Percentiles rank a stretch among this genome's conserved stretches.
These are phyloP conservation scores for Dicerorhinus sumatrensis DNA, from an alignment of 2,113 vertebrate genomes.

Conservation along the genomic window DNA sequence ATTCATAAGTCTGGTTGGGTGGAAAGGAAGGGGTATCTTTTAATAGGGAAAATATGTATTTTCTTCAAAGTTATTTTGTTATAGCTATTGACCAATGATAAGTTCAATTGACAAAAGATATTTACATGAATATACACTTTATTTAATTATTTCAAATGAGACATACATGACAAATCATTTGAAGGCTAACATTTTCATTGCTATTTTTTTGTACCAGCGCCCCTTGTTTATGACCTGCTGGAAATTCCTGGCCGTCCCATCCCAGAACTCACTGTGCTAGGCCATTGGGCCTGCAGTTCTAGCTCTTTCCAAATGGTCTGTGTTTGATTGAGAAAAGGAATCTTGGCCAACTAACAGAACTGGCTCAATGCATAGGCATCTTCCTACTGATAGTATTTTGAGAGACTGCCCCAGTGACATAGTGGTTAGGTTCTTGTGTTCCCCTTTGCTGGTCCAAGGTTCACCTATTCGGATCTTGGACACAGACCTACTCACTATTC, in stretches of 20 bases:
- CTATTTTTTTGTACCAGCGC: background rate
- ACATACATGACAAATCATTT: background rate
- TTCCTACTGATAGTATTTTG: background rate
- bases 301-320: background rate
- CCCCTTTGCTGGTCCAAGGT: too few relatives aligned
- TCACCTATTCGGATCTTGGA: too few relatives aligned
- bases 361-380: background rate
- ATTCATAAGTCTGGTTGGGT: background rate
- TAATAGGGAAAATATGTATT: background rate
- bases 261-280: background rate
- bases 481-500: too few relatives aligned
- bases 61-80: background rate
- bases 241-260: background rate
- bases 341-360: background rate
- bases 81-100: background rate
- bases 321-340: background rate
- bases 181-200: background rate
- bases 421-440: too few relatives aligned
- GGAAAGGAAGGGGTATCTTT: background rate
- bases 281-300: background rate
- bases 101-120: slow-evolving; percentile 35
- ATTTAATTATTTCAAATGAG: slow-evolving; percentile 45
- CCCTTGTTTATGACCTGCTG: background rate
- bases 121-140: background rate
- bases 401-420: too few relatives aligned